These are phyloP conservation scores for Dasypogon diadema DNA, from an alignment of 2,888 invertebrate species.

Conservation along the genomic window DNA sequence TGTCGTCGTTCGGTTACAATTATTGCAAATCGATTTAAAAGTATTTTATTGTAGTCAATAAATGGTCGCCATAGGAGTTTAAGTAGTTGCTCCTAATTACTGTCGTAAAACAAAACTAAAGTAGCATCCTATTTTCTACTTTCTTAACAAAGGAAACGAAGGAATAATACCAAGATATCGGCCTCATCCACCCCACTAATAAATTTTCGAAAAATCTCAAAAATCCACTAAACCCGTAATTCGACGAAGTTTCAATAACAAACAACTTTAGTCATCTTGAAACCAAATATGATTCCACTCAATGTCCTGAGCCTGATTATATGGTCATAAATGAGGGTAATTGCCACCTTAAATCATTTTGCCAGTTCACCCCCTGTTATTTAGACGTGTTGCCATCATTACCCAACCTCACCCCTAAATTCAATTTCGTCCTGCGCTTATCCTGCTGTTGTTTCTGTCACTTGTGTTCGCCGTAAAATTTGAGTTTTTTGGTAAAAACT, in stretches of 20 bases:
- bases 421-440: slow-evolving; percentile 8
- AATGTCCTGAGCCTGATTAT: slow-evolving; percentile 20
- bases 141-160: too few relatives aligned
- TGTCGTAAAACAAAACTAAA: too few relatives aligned
- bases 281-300: slow-evolving; percentile 9
- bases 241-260: slow-evolving; percentile 12
- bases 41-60: too few relatives aligned
- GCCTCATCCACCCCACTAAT: too few relatives aligned
- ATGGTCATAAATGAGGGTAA: slow-evolving; percentile 25
- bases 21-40: too few relatives aligned
- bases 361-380: background rate
- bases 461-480: slow-evolving; percentile 26
- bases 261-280: slow-evolving; percentile 1
- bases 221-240: too few relatives aligned
- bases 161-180: too few relatives aligned
- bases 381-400: slow-evolving; percentile 3
- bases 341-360: slow-evolving; percentile 12
- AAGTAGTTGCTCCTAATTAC: too few relatives aligned
- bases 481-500: background rate
- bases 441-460: slow-evolving; percentile 15
- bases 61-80: too few relatives aligned
- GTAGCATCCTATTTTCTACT: too few relatives aligned
- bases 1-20: too few relatives aligned
- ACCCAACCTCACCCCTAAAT: background rate
- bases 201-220: too few relatives aligned